A percentile compares a stretch with the other conserved stretches of the same genome.
phyloP scores from a whole-genome alignment of 2,888 invertebrate genomes.

The Syritta pipiens region DNA sequence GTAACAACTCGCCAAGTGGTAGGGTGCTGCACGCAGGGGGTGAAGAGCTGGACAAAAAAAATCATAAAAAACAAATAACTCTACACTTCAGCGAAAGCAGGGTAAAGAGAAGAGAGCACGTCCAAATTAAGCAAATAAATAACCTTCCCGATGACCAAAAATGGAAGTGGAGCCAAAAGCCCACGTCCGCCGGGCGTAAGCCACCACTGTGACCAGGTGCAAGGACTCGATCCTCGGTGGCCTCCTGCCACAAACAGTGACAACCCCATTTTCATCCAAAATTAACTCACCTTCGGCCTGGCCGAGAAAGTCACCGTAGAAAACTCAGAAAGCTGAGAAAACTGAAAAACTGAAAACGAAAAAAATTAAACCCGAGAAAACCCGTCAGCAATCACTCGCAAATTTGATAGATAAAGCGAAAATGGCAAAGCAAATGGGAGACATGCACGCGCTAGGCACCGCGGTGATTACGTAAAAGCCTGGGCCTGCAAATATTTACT shows the following conservation, averaged over 20 bases:
- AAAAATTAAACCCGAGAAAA: too few species aligned
- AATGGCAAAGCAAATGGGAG: background rate
- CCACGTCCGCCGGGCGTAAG: background rate
- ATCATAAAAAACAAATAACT: background rate
- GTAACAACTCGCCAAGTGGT: conserved; percentile 7
- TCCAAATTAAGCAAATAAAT: conserved; percentile 9
- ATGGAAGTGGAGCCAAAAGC: conserved; percentile 8
- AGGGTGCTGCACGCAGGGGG: background rate
- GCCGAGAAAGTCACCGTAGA: background rate
- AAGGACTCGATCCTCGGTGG: too few species aligned
- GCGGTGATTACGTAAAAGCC: conserved; percentile 36
- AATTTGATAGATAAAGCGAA: conserved; percentile 28
- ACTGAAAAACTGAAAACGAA: too few species aligned
- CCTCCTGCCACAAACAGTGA: background rate
- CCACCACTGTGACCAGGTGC: conserved; percentile 16
- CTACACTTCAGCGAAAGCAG: conserved; percentile 4
- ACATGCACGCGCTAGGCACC: conserved; percentile 15
- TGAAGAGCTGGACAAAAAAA: conserved; percentile 12
- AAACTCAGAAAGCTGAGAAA: background rate
- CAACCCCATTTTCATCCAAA: background rate
- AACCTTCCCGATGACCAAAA: conserved; percentile 33
- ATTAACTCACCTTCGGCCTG: conserved; percentile 10
- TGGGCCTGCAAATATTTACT: conserved; percentile 35
- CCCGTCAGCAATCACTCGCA: conserved; percentile 1
- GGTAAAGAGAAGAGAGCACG: conserved; percentile 16